Base-by-base conservation (phyloP, 2,113 vertebrate genomes). In the Myotis brandtii region DNA sequence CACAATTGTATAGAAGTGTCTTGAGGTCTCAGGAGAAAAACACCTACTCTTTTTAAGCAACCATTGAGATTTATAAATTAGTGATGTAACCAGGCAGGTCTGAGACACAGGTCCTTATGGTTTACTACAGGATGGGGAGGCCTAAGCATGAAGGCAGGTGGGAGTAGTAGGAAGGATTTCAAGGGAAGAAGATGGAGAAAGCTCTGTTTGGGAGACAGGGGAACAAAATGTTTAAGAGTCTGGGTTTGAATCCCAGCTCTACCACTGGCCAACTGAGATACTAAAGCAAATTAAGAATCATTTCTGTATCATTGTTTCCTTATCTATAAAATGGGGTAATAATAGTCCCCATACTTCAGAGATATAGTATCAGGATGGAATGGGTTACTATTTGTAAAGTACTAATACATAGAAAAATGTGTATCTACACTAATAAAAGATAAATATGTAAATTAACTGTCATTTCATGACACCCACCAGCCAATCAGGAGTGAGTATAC, bases 21-120 rank as follows among this genome's bases (percentile, higher is more conserved):
- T 80, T 70, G 56, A 48, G 50, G 54, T 92, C 56, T 86, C 69
- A 66, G 54, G 14, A 93, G 37, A 14, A 92, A 86, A 95, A 89
- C 12, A 75, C 23, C 21, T 67, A 72, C 67, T 88, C 54, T 87
- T 89, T 89, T 83, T 59, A 48, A 80, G 14, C 54, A 82, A 94
- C 34, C 25, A 73, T 9, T 82, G 69, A 37, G 20, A 27, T 34
- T 48, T 95, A 17, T 85, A 81, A 85, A 40, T 52, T 88, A 37
- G 18, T 25, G 3, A 89, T 59, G 16, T 93, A 89, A 82, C 27
- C 10, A 50, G 20, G 23, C n/a, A 75, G 18, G 8, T 54, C 69
- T 70, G 52, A 89, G 64, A 62, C 40, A 56, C 17, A 64, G 69
- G 62, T 10, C 30, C 20, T 25, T 69, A 32, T 4, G 25, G 25